These are phyloP conservation scores for Cryptoblepharus egeriae DNA, from an alignment of 2,797 vertebrate genomes.

Conservation along the genomic window DNA sequence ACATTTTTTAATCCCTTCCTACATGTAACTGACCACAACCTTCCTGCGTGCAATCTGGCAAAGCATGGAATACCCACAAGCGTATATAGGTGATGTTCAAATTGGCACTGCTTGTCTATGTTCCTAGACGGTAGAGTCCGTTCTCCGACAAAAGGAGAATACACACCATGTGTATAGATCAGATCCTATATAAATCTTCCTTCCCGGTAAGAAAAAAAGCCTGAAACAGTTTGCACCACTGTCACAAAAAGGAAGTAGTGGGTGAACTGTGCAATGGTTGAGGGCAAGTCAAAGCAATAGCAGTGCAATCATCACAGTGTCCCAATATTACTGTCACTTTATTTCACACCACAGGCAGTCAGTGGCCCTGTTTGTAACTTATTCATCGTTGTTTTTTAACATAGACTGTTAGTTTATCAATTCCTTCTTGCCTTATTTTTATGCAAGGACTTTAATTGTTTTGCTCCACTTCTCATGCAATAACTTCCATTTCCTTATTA, in stretches of 20 bases:
- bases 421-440: neutral
- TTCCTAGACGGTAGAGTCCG: too few species aligned
- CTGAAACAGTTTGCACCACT: neutral
- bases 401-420: neutral
- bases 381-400: neutral
- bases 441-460: neutral
- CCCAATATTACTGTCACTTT: neutral
- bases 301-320: neutral
- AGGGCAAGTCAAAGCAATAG: neutral
- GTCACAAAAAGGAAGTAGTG: neutral
- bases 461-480: slow-evolving; percentile 10
- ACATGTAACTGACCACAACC: too few species aligned
- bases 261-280: neutral
- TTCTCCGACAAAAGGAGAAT: too few species aligned
- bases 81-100: too few species aligned
- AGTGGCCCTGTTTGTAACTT: neutral
- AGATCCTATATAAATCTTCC: too few species aligned
- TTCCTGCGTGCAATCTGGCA: too few species aligned
- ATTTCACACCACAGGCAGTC: neutral
- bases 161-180: too few species aligned
- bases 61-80: too few species aligned
- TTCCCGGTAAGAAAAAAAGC: neutral
- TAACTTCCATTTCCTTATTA: slow-evolving; percentile 22
- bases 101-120: too few species aligned
- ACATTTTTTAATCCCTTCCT: too few species aligned